A percentile compares a stretch with the other conserved stretches of the same genome.
Evolutionary conservation across 2,888 invertebrate species (phyloP).

Genomic region (Buathra laborator): DNA sequence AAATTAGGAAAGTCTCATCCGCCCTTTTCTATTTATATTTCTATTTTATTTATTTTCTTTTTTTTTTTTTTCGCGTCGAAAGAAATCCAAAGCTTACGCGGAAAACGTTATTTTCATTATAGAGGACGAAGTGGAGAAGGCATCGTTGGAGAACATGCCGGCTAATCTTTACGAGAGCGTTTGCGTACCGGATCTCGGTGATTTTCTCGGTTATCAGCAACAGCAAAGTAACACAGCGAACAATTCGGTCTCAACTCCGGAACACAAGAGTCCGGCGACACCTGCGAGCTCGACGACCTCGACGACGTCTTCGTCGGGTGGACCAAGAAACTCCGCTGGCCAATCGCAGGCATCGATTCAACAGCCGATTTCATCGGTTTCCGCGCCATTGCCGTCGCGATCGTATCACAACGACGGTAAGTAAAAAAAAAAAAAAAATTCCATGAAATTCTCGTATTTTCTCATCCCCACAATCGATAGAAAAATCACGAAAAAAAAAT

Average conservation of each 20-base stretch:
- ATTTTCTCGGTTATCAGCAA: slow-evolving; percentile 88
- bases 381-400: slow-evolving; percentile 75
- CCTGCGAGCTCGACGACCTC: slow-evolving; percentile 82
- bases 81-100: slow-evolving; percentile 11
- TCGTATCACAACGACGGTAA: slow-evolving; percentile 83
- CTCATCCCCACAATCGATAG: background rate
- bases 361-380: slow-evolving; percentile 68
- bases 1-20: slow-evolving; percentile 80
- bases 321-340: slow-evolving; percentile 61
- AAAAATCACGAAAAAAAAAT: background rate
- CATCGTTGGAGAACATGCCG: slow-evolving; percentile 90
- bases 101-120: slow-evolving; percentile 54
- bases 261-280: slow-evolving; percentile 77
- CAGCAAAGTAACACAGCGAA: slow-evolving; percentile 70
- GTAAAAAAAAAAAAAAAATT: slow-evolving; percentile 63
- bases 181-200: slow-evolving; percentile 91
- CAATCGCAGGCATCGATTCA: slow-evolving; percentile 67
- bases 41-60: slow-evolving; percentile 57
- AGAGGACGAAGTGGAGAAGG: slow-evolving; percentile 93
- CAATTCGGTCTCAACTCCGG: slow-evolving; percentile 71
- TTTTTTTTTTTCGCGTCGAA: background rate
- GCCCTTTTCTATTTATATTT: slow-evolving; percentile 74
- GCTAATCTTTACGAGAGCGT: slow-evolving; percentile 93
- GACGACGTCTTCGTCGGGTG: slow-evolving; percentile 74
- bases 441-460: background rate